These are phyloP conservation scores for Spinus pinus DNA, from an alignment of 2,797 vertebrate species.

Conservation along the genomic window DNA sequence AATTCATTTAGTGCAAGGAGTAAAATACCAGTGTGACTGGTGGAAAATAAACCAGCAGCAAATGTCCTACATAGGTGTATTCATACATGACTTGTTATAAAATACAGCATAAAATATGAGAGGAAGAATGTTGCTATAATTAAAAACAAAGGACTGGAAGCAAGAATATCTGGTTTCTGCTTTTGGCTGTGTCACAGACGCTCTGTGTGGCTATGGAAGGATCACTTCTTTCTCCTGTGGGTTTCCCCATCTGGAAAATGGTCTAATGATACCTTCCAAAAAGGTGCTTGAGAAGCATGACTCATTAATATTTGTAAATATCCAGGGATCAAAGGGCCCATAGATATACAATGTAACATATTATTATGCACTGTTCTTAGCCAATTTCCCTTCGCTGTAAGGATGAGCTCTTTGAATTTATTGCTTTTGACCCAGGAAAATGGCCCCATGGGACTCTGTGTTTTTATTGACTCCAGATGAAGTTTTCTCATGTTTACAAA, in stretches of 20 bases:
- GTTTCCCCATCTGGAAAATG: slow-evolving; percentile 42
- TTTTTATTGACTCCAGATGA: slow-evolving; percentile 56
- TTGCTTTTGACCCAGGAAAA: slow-evolving; percentile 15
- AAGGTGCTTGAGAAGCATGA: slow-evolving; percentile 49
- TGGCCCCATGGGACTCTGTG: background rate
- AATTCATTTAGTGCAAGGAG: background rate
- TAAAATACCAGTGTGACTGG: background rate
- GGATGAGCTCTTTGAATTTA: slow-evolving; percentile 43
- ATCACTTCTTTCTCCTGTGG: slow-evolving; percentile 35
- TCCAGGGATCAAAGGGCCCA: slow-evolving; percentile 35
- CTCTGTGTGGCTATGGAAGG: slow-evolving; percentile 6
- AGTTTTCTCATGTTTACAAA: slow-evolving; percentile 58
- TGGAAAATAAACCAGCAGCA: background rate
- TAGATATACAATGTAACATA: slow-evolving; percentile 22
- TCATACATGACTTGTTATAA: slow-evolving; percentile 28
- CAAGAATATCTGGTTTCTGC: slow-evolving; percentile 64
- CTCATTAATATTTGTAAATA: slow-evolving; percentile 64
- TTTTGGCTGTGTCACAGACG: slow-evolving; percentile 23
- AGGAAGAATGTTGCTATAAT: slow-evolving; percentile 54
- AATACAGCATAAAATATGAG: slow-evolving; percentile 30
- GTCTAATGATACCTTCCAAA: slow-evolving; percentile 58
- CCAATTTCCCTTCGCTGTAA: slow-evolving; percentile 35
- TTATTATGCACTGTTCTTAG: slow-evolving; percentile 25
- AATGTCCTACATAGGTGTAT: slow-evolving; percentile 5
- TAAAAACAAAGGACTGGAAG: slow-evolving; percentile 62